These are phyloP conservation scores for Dunckerocampus dactyliophorus DNA, from an alignment of 2,113 vertebrate species.

Conservation along the genomic window DNA sequence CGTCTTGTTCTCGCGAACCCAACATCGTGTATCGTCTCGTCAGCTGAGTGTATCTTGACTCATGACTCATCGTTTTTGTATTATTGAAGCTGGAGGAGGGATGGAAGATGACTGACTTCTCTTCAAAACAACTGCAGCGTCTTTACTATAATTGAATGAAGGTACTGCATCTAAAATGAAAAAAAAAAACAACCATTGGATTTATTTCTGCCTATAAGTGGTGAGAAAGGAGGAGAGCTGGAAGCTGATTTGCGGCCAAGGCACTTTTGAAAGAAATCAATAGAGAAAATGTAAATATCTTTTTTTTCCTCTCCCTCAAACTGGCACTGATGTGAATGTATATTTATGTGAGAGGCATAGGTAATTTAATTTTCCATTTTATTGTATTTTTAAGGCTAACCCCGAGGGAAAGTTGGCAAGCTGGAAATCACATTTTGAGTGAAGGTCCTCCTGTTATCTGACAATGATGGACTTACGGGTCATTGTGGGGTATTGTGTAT, in stretches of 20 bases:
- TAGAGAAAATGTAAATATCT: constrained; percentile 59
- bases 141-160: constrained; percentile 31
- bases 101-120: constrained; percentile 27
- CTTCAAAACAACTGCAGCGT: constrained; percentile 40
- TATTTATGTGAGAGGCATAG: constrained; percentile 56
- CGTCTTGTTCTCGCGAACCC: no score
- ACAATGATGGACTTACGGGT: not conserved
- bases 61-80: no score
- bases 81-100: constrained; percentile 6
- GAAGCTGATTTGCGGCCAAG: constrained; percentile 55
- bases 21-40: no score
- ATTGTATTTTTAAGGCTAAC: constrained; percentile 50
- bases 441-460: not conserved
- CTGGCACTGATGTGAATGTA: constrained; percentile 42
- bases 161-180: constrained; percentile 42
- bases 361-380: constrained; percentile 59
- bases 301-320: constrained; percentile 16
- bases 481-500: not conserved
- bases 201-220: constrained; percentile 7
- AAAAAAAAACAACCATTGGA: constrained; percentile 23
- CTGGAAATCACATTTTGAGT: not conserved
- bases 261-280: constrained; percentile 58
- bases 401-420: constrained; percentile 38
- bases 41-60: no score
- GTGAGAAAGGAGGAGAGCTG: constrained; percentile 17